Percentiles rank a stretch among this genome's conserved stretches.
These are phyloP conservation scores for Nyctibius bracteatus DNA, from an alignment of 2,113 vertebrate genomes.

Conservation along the genomic window DNA sequence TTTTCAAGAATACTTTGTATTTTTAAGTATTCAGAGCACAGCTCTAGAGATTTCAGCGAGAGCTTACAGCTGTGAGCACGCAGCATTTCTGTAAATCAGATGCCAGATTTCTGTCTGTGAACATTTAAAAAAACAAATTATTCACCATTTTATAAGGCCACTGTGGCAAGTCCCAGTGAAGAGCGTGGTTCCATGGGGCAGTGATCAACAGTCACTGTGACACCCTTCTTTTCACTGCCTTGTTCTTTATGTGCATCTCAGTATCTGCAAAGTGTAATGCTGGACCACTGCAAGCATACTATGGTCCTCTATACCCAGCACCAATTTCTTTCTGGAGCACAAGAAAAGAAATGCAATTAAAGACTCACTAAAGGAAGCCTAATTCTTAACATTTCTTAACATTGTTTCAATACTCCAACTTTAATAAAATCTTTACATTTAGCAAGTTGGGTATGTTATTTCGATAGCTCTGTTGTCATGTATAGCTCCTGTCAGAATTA, in stretches of 20 bases:
- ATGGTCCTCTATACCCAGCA: neutral
- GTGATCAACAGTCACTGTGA: neutral
- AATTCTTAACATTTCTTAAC: neutral
- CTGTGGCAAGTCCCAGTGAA: neutral
- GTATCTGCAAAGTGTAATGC: rapidly evolving
- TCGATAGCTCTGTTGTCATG: neutral
- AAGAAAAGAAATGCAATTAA: neutral
- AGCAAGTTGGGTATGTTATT: neutral
- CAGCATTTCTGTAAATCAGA: neutral
- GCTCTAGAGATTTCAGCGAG: neutral
- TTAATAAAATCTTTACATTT: neutral
- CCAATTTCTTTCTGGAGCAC: neutral
- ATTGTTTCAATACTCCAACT: neutral
- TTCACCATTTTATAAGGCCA: neutral
- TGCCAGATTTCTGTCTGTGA: neutral
- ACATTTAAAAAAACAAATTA: neutral
- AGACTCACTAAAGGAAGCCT: neutral
- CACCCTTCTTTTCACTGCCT: neutral
- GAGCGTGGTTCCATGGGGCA: neutral
- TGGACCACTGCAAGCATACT: neutral
- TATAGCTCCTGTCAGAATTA: neutral
- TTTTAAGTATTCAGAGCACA: neutral
- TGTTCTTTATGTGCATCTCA: neutral
- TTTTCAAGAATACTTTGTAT: neutral
- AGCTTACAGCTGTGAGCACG: neutral